Percentiles rank a stretch among this genome's conserved stretches.
phyloP scores from a whole-genome alignment of 2,113 vertebrate species.

The Neolamprologus tretocephalus region DNA sequence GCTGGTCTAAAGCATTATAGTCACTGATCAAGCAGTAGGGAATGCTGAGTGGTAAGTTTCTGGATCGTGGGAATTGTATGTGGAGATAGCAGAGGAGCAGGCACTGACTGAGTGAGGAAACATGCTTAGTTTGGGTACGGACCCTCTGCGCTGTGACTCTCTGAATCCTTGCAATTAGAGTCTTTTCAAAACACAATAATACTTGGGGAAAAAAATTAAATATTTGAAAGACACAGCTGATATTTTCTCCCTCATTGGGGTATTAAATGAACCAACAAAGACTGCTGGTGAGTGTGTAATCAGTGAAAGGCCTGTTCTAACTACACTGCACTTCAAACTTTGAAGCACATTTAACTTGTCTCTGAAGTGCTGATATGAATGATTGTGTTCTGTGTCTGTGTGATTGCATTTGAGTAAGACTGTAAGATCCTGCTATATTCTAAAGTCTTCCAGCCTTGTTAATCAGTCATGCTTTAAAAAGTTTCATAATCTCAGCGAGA shows the following conservation, averaged over 20 bases:
- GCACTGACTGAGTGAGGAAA: background rate
- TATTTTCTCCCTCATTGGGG: background rate
- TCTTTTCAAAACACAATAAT: background rate
- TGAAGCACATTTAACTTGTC: background rate
- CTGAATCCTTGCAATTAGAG: background rate
- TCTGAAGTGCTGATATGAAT: background rate
- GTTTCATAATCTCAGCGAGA: background rate
- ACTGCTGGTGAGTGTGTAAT: background rate
- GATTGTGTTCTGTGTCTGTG: background rate
- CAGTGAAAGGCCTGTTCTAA: background rate
- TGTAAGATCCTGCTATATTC: background rate
- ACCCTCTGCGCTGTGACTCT: too few relatives aligned
- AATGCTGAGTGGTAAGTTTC: background rate
- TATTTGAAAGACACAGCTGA: background rate
- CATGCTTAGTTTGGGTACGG: background rate
- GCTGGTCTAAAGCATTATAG: background rate
- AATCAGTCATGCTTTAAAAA: background rate
- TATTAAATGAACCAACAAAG: background rate
- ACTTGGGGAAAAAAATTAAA: background rate
- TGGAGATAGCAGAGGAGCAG: background rate
- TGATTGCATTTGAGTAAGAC: background rate
- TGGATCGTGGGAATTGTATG: background rate
- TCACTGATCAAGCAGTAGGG: background rate
- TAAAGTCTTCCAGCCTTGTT: background rate
- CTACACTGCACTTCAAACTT: background rate